Conservation (phyloP, 2,113 vertebrate genomes). For the Malurus alboscapulatus region DNA sequence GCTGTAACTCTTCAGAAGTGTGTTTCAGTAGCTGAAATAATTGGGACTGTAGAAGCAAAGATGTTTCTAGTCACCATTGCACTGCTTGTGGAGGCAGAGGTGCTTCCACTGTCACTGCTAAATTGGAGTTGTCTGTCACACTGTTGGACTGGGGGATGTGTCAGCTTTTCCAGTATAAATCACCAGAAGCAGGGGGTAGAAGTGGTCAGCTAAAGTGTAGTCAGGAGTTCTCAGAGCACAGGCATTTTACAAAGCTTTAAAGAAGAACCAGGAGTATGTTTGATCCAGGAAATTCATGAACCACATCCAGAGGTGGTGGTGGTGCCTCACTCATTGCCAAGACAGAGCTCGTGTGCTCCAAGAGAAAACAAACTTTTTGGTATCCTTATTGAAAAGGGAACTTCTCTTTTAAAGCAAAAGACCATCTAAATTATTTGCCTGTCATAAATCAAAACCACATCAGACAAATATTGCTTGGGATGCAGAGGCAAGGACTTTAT, state of each 20-base stretch:
- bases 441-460: not conserved
- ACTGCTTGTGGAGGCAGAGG: not conserved
- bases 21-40: not conserved
- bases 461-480: not conserved
- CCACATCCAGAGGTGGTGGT: not conserved
- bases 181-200: not conserved
- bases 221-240: not conserved
- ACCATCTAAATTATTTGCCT: not conserved
- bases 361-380: not conserved
- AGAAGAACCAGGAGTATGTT: not conserved
- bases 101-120: not conserved
- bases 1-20: not conserved
- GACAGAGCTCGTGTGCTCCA: not conserved
- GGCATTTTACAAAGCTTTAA: not conserved
- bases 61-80: not conserved
- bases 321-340: not conserved
- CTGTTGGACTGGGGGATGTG: not conserved
- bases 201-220: not conserved
- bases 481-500: not conserved
- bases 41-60: not conserved
- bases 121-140: not conserved
- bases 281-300: not conserved
- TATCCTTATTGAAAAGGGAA: not conserved
- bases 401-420: not conserved
- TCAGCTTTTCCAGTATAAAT: not conserved